Evolutionary conservation across 2,113 vertebrate genomes (phyloP).

Genomic region (Myiozetetes cayanensis): DNA sequence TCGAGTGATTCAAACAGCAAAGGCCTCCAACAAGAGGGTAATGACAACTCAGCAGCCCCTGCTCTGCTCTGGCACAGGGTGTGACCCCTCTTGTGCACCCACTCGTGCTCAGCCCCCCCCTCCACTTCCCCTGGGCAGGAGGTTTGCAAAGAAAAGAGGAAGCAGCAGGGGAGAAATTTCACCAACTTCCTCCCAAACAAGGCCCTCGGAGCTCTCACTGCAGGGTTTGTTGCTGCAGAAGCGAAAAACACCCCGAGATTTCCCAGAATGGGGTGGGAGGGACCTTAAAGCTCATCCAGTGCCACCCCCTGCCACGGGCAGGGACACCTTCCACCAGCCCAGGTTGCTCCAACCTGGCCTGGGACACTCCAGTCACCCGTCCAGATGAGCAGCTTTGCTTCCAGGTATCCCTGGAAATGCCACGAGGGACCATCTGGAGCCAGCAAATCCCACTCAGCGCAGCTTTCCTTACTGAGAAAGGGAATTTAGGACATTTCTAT

Average conservation of each 20-base stretch:
- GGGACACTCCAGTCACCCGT: background rate
- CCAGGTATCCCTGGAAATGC: background rate
- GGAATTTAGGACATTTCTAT: too few relatives aligned
- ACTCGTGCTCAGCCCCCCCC: background rate
- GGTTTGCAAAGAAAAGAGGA: background rate
- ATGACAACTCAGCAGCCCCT: background rate
- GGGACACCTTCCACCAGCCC: fast-evolving
- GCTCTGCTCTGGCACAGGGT: background rate
- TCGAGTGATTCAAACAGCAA: background rate
- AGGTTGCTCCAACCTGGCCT: background rate
- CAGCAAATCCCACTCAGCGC: background rate
- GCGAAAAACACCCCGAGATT: background rate
- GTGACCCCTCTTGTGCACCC: background rate
- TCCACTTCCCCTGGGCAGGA: background rate
- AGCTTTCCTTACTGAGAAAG: background rate
- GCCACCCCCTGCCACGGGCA: background rate
- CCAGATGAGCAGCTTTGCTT: background rate
- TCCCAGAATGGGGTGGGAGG: background rate
- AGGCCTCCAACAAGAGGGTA: background rate
- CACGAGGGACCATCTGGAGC: background rate
- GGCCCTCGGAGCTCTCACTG: background rate
- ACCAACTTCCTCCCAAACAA: background rate
- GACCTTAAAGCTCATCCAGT: background rate
- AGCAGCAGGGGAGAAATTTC: fast-evolving
- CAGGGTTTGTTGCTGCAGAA: background rate